Base-by-base conservation (phyloP, 2,113 vertebrate species). In the Prunella fulvescens region DNA sequence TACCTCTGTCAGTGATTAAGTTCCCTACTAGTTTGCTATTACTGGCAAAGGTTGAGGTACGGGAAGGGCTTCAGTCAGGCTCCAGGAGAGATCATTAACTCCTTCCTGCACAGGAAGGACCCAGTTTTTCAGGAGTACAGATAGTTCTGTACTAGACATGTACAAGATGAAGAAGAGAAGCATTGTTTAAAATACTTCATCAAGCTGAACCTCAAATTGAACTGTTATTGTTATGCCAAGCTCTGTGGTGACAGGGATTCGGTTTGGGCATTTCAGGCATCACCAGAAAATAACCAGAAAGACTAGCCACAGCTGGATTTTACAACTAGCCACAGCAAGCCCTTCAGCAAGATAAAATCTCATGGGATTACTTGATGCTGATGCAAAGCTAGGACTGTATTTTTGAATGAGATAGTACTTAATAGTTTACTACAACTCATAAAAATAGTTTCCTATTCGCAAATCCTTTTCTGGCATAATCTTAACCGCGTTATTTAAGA, bases 361-460 rank as follows among this genome's bases (percentile, higher is more conserved):
- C 67, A 60, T 18, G 17, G 33, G 33, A 90, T 71, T 81, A 62
- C 60, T 39, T 70, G 54, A 85, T 60, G 65, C n/a, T 86, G 80
- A 80, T 54, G 62, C 50, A 86, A 90, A 93, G 47, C 14, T 37
- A 86, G 31, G 14, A 23, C 57, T 45, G 12, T n/a, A 47, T 40
- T 92, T 95, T 60, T 61, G 20, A 94, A 70, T 1, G 0, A 94
- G 39, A 61, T 57, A 65, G 61, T 48, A 60, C 48, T 58, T 74
- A 74, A 40, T 10, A 57, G 26, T 76, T 79, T 87, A 72, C 54
- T 80, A 92, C 16, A 90, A 53, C 11, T 45, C 65, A 81, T 26
- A 72, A 65, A 95, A 95, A 90, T 50, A 88, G 66, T 42, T 91
- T 85, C 67, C 70, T 91, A 90, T 90, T 85, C 69, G 66, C 14